Evolutionary conservation across 2,113 vertebrate genomes (phyloP), one percentile per base, ranked within the genome.

Genomic region (Chaetodon auriga): DNA sequence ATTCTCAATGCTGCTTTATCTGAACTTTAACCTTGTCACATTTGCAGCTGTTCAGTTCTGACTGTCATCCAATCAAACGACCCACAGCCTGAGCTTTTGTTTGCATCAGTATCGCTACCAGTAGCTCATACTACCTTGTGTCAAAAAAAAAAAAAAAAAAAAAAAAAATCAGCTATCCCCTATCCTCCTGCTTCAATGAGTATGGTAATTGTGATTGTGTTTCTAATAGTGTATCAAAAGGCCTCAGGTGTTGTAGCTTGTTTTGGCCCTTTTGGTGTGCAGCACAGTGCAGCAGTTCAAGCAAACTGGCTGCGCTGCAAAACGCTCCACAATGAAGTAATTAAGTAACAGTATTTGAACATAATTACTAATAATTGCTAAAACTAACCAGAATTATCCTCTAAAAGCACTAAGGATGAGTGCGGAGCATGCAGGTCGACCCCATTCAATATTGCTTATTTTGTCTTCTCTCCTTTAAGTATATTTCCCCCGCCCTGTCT

Each of bases 281-380:
- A 55, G 75, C 61, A 61, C 62, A 79, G 54, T 14, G 45, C 46
- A 62, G 80, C 15, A 58, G 30, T 78, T 38, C 25, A 62, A 79
- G 23, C 49, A 16, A 75, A 82, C 55, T 74, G 78, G 68, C 71
- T 54, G 60, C 36, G 18, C 75, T 25, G 51, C 68, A 69, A 55
- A 36, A 51, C 35, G 45, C 51, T 55, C 35, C 43, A 49, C 11
- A 55, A 19, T n/a, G 38, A 46, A 63, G 58, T 49, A 73, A 88
- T 85, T 80, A 83, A 79, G 49, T 64, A 73, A 78, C 45, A 78
- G 19, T 21, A 58, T 78, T 80, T 87, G 19, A 79, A 54, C n/a
- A 66, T 54, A 64, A 55, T 64, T 74, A 65, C 57, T 57, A 81
- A 66, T 63, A 58, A 57, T 49, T 78, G 76, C 51, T 81, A 25